These are phyloP conservation scores for Synergus itoensis DNA, from an alignment of 2,888 invertebrate genomes.

Conservation along the genomic window DNA sequence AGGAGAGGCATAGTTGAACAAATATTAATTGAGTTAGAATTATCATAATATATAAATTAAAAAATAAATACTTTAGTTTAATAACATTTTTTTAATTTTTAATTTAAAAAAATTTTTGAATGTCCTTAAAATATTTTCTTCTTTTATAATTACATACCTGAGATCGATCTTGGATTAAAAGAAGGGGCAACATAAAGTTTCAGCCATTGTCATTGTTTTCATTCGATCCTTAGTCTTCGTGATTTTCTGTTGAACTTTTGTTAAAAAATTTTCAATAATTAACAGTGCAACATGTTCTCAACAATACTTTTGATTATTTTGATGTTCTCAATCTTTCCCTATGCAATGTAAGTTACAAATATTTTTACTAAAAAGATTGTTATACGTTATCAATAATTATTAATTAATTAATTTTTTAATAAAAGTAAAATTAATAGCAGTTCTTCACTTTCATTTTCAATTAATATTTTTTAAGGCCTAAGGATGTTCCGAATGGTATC, in stretches of 20 bases:
- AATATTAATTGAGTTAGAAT: no score
- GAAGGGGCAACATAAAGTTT: neutral
- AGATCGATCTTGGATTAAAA: neutral
- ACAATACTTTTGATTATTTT: neutral
- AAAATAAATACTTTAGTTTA: neutral
- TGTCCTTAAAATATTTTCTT: neutral
- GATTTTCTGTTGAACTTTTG: neutral
- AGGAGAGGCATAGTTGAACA: no score
- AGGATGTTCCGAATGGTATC: neutral
- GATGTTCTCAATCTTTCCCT: neutral
- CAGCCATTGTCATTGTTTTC: neutral
- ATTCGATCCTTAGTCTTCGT: neutral
- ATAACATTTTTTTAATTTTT: no score
- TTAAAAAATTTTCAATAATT: neutral
- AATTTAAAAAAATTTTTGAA: no score
- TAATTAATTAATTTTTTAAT: neutral
- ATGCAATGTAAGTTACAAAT: neutral
- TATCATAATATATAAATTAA: neutral
- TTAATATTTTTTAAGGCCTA: neutral
- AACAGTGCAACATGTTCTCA: neutral
- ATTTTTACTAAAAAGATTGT: neutral
- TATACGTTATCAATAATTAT: no score
- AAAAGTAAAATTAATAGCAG: neutral
- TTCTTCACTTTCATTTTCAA: no score
- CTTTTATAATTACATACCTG: neutral